A percentile compares a stretch with the other conserved stretches of the same genome.
Conservation (phyloP, 2,888 invertebrate genomes). For the Hecatera dysodea region DNA sequence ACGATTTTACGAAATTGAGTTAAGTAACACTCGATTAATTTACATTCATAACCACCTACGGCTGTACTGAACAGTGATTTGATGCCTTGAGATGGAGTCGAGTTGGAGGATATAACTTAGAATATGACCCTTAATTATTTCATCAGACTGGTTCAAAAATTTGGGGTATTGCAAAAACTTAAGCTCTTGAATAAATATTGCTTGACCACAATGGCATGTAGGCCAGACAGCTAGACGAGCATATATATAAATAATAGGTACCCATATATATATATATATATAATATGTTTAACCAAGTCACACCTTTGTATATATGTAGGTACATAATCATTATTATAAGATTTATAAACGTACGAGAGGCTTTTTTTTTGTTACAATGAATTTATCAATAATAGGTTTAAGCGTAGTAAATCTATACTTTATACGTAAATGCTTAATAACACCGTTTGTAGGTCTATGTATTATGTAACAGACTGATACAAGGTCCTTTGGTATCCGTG, state of each 20-base stretch:
- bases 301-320: constrained; percentile 18
- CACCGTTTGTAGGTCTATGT: background rate
- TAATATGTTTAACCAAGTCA: constrained; percentile 1
- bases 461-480: background rate
- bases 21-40: background rate
- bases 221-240: constrained; percentile 11
- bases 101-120: background rate
- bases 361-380: background rate
- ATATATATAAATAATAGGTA: constrained; percentile 32
- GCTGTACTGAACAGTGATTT: background rate
- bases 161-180: constrained; percentile 17
- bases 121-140: background rate
- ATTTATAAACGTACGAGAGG: constrained; percentile 4
- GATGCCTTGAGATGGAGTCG: background rate
- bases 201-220: constrained; percentile 19
- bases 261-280: too few species aligned
- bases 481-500: constrained; percentile 12
- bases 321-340: background rate
- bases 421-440: background rate
- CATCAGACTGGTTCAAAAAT: background rate
- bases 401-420: background rate
- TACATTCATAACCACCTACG: too few species aligned
- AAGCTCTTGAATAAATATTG: constrained; percentile 20
- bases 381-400: background rate
- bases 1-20: too few species aligned